Evolutionary conservation across 2,113 vertebrate species (phyloP).

Genomic region (Neopipo cinnamomea): DNA sequence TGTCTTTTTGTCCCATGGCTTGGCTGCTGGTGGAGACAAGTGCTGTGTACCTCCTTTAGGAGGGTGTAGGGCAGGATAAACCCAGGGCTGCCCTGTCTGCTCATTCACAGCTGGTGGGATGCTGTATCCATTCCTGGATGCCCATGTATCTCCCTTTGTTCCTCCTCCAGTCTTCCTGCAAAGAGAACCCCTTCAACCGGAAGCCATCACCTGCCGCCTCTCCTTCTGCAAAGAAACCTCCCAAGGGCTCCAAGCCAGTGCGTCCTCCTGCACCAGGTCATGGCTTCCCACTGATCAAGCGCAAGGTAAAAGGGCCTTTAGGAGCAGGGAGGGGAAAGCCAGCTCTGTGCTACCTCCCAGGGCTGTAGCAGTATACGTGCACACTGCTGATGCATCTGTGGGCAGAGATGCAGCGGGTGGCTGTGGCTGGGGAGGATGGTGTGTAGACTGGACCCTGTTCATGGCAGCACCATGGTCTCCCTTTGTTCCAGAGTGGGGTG

Average conservation of each 20-base stretch:
- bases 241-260: slow-evolving; percentile 79
- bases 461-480: not conserved
- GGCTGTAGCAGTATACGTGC: not conserved
- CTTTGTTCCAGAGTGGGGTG: not conserved
- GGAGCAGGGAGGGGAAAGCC: not conserved
- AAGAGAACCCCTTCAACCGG: slow-evolving; percentile 91
- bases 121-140: not conserved
- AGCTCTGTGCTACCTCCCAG: not conserved
- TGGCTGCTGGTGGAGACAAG: not conserved
- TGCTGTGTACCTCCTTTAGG: not conserved
- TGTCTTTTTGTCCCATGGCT: not conserved
- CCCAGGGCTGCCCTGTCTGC: not conserved
- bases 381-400: not conserved
- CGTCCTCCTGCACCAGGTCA: slow-evolving; percentile 83
- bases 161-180: slow-evolving; percentile 80
- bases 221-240: slow-evolving; percentile 71
- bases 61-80: not conserved
- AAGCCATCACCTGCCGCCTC: slow-evolving; percentile 79
- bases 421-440: not conserved
- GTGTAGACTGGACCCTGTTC: not conserved
- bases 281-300: slow-evolving; percentile 91
- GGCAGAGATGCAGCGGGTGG: not conserved
- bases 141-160: not conserved
- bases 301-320: slow-evolving; percentile 77
- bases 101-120: not conserved